Evolutionary conservation across 2,888 invertebrate genomes (phyloP).

Genomic region (Alloplasta piceator): DNA sequence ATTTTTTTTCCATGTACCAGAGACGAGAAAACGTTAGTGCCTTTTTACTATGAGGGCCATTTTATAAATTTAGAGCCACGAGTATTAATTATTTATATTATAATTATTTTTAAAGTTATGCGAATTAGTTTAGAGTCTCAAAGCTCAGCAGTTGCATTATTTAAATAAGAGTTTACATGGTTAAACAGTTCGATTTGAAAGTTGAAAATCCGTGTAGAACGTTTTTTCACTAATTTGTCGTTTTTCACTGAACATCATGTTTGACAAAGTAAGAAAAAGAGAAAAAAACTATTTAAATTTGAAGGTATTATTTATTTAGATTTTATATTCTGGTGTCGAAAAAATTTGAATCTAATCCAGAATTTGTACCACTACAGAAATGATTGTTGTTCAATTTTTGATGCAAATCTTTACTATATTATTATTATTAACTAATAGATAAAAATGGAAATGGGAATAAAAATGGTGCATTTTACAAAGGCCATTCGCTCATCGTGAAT

Average conservation of each 20-base stretch:
- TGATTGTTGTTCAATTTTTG: not conserved
- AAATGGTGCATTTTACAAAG: slow-evolving; percentile 39
- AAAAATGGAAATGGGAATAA: slow-evolving; percentile 21
- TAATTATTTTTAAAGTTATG: slow-evolving; percentile 14
- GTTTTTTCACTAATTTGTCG: not conserved
- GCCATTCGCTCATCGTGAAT: slow-evolving; percentile 15
- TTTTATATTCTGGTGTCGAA: no score
- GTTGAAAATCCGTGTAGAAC: not conserved
- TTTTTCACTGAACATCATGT: not conserved
- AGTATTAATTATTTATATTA: slow-evolving; percentile 48
- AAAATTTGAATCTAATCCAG: not conserved
- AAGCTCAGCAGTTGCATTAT: not conserved
- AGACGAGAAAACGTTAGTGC: not conserved
- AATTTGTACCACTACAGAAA: not conserved
- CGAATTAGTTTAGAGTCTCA: not conserved
- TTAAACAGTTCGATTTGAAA: no score
- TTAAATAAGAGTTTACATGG: not conserved
- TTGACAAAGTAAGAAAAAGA: not conserved
- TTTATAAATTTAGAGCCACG: slow-evolving; percentile 13
- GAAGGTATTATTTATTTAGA: no score
- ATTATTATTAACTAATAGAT: slow-evolving; percentile 8
- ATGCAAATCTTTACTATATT: not conserved
- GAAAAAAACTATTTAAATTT: not conserved
- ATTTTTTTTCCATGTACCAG: not conserved
- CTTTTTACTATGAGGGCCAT: not conserved